A percentile compares a stretch with the other conserved stretches of the same genome.
phyloP scores from a whole-genome alignment of 92 coral and sea anemone species.

The Montipora capitata region DNA sequence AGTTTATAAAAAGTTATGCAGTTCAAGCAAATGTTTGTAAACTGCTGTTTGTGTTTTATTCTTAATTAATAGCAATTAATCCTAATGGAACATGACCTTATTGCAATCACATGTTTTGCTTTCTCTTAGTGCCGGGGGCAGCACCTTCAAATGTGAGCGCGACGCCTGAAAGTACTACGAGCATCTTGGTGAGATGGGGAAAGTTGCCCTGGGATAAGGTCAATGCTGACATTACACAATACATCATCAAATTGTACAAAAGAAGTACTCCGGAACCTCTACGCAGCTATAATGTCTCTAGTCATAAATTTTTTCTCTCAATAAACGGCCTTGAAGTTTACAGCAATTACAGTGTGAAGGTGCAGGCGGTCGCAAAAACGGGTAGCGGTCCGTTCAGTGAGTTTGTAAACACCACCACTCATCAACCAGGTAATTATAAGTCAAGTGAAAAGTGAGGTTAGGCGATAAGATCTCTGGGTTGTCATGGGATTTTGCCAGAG shows the following conservation, averaged over 20 bases:
- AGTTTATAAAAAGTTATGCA: too few relatives aligned
- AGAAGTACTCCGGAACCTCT: background rate
- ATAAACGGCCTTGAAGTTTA: constrained; percentile 14
- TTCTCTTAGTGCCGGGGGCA: constrained; percentile 48
- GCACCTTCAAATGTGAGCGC: constrained; percentile 59
- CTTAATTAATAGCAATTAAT: too few relatives aligned
- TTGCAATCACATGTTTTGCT: background rate
- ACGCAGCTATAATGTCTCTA: background rate
- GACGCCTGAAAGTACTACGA: constrained; percentile 37
- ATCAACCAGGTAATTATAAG: constrained; percentile 46
- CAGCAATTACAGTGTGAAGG: constrained; percentile 61
- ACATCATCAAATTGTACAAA: constrained; percentile 38
- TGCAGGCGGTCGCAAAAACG: constrained; percentile 35
- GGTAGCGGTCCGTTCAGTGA: constrained; percentile 71
- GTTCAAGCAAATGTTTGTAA: too few relatives aligned
- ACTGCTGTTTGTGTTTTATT: too few relatives aligned
- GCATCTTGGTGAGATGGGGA: constrained; percentile 72
- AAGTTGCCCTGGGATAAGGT: constrained; percentile 46
- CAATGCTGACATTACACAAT: constrained; percentile 64
- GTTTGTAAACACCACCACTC: constrained; percentile 39
- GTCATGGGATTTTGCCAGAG: too few relatives aligned
- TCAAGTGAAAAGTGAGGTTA: too few relatives aligned
- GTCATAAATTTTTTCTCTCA: background rate
- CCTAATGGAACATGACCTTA: too few relatives aligned
- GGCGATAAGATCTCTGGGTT: too few relatives aligned